phyloP scores from a whole-genome alignment of 2,888 invertebrate genomes.

The Rapana venosa region DNA sequence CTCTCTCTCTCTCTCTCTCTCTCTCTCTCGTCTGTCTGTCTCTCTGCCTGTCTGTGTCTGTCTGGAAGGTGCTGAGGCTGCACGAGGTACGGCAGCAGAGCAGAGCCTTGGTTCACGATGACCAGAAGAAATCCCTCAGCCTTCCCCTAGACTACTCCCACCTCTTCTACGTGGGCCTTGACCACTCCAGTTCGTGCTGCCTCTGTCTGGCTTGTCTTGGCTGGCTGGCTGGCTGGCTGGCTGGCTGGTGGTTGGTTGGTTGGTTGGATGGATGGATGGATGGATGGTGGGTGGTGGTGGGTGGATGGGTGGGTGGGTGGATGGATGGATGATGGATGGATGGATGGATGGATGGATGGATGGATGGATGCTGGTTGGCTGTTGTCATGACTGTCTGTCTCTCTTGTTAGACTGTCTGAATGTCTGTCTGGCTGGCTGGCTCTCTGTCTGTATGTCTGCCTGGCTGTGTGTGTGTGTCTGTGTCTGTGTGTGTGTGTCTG shows the following conservation, averaged over 20 bases:
- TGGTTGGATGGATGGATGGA: background rate
- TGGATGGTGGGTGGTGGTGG: too few species aligned
- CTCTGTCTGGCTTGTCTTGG: background rate
- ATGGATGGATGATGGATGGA: background rate
- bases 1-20: too few species aligned
- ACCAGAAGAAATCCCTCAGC: constrained; percentile 27
- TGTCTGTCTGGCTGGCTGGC: background rate
- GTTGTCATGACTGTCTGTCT: background rate
- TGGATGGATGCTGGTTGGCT: background rate
- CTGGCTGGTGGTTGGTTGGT: background rate
- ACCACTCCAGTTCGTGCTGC: background rate
- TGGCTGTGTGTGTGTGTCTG: background rate
- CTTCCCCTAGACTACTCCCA: constrained; percentile 36
- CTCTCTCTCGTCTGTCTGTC: background rate
- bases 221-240: background rate
- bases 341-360: background rate
- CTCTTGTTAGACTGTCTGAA: background rate
- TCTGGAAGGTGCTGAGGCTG: constrained; percentile 26
- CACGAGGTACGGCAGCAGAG: constrained; percentile 20
- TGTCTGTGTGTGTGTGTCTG: too few species aligned
- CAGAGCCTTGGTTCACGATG: constrained; percentile 30
- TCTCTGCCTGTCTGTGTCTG: background rate
- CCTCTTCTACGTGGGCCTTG: background rate
- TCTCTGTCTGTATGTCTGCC: background rate
- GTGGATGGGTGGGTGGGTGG: background rate